Evolutionary conservation across 2,888 invertebrate genomes (phyloP), one percentile per base, ranked within the genome.

Genomic region (Andrena dorsata): DNA sequence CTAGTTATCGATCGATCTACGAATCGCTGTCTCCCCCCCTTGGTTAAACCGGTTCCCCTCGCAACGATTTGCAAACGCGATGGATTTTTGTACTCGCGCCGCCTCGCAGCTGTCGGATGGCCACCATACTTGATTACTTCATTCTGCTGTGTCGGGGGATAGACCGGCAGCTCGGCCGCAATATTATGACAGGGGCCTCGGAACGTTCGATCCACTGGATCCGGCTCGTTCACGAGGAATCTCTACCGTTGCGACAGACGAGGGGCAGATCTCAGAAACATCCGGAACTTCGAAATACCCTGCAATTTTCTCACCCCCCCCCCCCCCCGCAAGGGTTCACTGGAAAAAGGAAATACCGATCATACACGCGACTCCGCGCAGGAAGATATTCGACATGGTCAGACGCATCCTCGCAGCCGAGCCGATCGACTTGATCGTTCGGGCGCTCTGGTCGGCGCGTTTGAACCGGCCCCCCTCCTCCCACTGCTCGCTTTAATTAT

Each of bases 401-500:
- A 30, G 49, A 30, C 75, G 74, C 79, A 23, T 78, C 32, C 47
- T 53, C 77, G 23, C 20, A 16, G 26, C 28, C 41, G 30, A 66
- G n/a, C 74, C 58, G 86, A 89, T 89, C 86, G 80, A 76, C 76
- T 86, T 86, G 89, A 90, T 90, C 86, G 89, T 83, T 82, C 74
- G 79, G 71, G 86, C 82, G 35, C 80, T 77, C 74, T 82, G 81
- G 86, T 89, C 91, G 91, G 89, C 89, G 84, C 88, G 92, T 91
- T 92, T 92, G 90, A 92, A 87, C 84, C 83, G 80, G 66, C 56
- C 64, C 80, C 80, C 56, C 64, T 80, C 80, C 87, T 80, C 76
- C 82, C 86, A 80, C 79, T 81, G 74, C 82, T 80, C 87, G 88
- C 83, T 88, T 91, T 92, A 91, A 92, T 92, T 92, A 92, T 91